A percentile compares a stretch with the other conserved stretches of the same genome.
Conservation (phyloP, 2,113 vertebrate genomes). For the Platysternon megacephalum region DNA sequence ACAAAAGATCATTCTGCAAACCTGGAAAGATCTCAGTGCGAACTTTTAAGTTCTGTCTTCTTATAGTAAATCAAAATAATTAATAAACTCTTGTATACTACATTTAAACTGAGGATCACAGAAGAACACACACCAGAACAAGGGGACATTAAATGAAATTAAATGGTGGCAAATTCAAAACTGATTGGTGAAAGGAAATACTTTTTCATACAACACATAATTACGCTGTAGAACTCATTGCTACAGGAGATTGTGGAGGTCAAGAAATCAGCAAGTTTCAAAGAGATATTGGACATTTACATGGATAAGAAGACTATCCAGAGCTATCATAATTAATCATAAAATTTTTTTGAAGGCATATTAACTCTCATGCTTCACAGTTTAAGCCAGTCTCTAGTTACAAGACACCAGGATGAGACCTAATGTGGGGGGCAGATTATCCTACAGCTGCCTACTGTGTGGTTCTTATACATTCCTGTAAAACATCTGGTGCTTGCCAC, state of each 20-base stretch:
- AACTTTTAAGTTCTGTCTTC: background rate
- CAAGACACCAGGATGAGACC: background rate
- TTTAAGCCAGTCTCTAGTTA: background rate
- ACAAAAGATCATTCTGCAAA: background rate
- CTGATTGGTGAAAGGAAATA: background rate
- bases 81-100: background rate
- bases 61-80: rapidly evolving
- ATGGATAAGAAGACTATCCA: background rate
- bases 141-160: background rate
- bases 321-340: background rate
- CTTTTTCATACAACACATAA: background rate
- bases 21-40: background rate
- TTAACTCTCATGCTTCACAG: background rate
- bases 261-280: background rate
- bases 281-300: background rate
- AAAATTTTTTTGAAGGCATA: background rate
- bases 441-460: background rate
- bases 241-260: background rate
- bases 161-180: background rate
- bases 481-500: background rate
- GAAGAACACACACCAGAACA: background rate
- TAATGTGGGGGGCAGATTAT: background rate
- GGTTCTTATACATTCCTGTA: background rate
- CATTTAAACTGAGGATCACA: background rate
- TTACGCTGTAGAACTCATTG: background rate